Evolutionary conservation across 2,113 vertebrate genomes (phyloP).

Genomic region (Climacteris rufus): DNA sequence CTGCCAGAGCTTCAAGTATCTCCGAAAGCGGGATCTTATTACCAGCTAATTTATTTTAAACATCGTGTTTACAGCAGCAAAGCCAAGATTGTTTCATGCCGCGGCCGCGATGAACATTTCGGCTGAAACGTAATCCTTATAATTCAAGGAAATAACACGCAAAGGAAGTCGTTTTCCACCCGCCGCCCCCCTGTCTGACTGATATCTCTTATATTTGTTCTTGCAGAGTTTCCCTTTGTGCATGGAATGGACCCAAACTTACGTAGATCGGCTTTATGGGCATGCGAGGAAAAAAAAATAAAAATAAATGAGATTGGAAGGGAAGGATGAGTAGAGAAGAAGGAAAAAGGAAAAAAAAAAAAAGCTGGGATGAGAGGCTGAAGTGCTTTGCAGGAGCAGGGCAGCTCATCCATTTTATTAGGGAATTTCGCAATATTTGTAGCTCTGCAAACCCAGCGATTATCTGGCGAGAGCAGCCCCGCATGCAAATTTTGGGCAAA

Average conservation of each 20-base stretch:
- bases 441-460: background rate
- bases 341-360: background rate
- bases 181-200: background rate
- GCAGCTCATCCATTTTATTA: background rate
- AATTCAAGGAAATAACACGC: constrained; percentile 54
- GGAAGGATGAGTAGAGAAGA: background rate
- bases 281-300: background rate
- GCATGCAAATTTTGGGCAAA: background rate
- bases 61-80: background rate
- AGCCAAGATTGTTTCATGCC: constrained; percentile 4
- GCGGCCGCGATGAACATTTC: background rate
- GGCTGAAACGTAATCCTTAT: background rate
- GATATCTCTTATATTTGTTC: constrained; percentile 26
- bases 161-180: background rate
- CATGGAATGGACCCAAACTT: constrained; percentile 10
- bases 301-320: background rate
- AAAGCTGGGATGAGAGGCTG: background rate
- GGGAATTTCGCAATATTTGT: constrained; percentile 15
- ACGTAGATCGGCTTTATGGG: constrained; percentile 19
- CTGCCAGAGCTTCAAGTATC: background rate
- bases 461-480: background rate
- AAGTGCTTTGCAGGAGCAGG: background rate
- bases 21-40: background rate
- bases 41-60: constrained; percentile 11
- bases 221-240: constrained; percentile 55